phyloP scores from a whole-genome alignment of 2,797 vertebrate genomes.

The Bradypodion ventrale region DNA sequence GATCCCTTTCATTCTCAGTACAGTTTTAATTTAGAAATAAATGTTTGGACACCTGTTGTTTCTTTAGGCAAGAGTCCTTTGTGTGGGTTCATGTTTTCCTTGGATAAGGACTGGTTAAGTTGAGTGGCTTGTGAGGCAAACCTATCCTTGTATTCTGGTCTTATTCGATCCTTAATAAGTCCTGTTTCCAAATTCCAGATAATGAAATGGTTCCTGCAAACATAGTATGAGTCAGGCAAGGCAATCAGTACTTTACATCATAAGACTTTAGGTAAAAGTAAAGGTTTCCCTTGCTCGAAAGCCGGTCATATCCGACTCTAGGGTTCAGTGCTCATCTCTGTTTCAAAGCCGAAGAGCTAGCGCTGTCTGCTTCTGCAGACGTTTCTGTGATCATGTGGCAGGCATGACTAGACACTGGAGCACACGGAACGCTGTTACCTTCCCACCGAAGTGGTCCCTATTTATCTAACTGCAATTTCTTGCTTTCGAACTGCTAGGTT shows the following conservation, averaged over 20 bases:
- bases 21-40: constrained; percentile 28
- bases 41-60: constrained; percentile 12
- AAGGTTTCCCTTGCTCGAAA: too few relatives aligned
- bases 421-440: too few relatives aligned
- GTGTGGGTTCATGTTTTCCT: constrained; percentile 45
- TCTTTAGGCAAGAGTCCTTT: constrained; percentile 38
- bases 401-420: too few relatives aligned
- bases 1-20: constrained; percentile 15
- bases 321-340: too few relatives aligned
- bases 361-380: too few relatives aligned
- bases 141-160: constrained; percentile 65
- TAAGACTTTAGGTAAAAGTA: too few relatives aligned
- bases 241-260: constrained; percentile 62
- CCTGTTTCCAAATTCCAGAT: constrained; percentile 76
- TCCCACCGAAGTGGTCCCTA: too few relatives aligned
- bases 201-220: constrained; percentile 78
- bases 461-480: too few relatives aligned
- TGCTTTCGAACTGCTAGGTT: too few relatives aligned
- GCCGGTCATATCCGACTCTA: too few relatives aligned
- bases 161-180: constrained; percentile 73
- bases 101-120: constrained; percentile 24
- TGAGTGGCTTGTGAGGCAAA: constrained; percentile 51
- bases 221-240: constrained; percentile 49
- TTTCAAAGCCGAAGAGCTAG: too few relatives aligned
- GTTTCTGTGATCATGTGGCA: too few relatives aligned